Percentiles rank a stretch among this genome's conserved stretches.
phyloP scores from a whole-genome alignment of 2,888 invertebrate species.

The Cylindroiulus punctatus region DNA sequence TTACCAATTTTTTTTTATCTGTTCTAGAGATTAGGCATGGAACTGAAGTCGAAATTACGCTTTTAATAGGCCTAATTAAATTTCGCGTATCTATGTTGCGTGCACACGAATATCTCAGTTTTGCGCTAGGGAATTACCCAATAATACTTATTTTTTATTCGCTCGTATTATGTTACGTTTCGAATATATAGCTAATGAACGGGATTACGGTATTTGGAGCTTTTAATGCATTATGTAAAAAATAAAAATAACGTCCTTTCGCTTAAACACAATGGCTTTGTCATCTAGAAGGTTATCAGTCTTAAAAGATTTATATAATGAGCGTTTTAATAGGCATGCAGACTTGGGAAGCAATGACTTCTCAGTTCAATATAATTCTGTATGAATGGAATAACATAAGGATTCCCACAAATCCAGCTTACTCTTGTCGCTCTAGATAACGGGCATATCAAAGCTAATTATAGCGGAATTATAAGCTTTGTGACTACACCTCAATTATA shows the following conservation, averaged over 20 bases:
- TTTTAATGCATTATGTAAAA: conserved; percentile 1
- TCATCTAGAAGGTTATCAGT: neutral
- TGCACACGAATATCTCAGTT: neutral
- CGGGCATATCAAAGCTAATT: neutral
- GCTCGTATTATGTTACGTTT: neutral
- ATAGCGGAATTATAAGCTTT: neutral
- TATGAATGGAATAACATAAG: neutral
- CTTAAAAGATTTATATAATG: conserved; percentile 1
- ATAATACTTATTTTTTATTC: neutral
- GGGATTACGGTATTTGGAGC: neutral
- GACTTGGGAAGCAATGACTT: neutral
- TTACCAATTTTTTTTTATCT: neutral
- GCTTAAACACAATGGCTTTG: conserved; percentile 3
- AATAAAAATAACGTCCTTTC: neutral
- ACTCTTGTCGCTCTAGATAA: neutral
- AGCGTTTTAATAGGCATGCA: conserved; percentile 2
- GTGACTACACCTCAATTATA: too few relatives aligned
- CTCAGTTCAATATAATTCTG: neutral
- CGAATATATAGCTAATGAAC: neutral
- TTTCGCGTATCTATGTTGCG: neutral
- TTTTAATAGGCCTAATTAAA: conserved; percentile 18
- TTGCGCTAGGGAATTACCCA: conserved; percentile 4
- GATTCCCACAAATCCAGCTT: neutral
- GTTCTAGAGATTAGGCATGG: neutral
- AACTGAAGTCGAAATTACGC: neutral